Conservation (phyloP, 2,797 vertebrate genomes). For the Galago senegalensis region DNA sequence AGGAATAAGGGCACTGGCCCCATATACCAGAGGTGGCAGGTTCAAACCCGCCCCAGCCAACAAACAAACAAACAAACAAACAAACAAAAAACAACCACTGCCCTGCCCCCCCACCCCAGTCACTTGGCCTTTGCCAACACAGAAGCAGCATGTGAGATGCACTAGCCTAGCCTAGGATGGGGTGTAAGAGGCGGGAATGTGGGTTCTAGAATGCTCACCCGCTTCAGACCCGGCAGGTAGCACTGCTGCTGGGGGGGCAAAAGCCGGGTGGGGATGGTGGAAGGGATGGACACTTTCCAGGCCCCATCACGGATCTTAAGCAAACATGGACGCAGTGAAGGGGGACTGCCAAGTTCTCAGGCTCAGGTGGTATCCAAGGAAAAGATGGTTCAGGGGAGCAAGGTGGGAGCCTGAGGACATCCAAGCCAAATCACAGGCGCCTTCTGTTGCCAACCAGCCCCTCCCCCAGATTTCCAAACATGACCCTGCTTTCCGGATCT, state of each 20-base stretch:
- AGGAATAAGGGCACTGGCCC: too few species aligned
- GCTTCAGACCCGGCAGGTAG: not conserved
- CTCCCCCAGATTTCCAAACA: not conserved
- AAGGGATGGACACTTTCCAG: fast-evolving
- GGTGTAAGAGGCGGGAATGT: fast-evolving
- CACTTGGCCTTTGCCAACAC: not conserved
- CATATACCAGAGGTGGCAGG: too few species aligned
- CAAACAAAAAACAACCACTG: too few species aligned
- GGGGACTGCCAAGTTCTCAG: not conserved
- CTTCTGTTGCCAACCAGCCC: not conserved
- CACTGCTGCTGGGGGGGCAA: too few species aligned
- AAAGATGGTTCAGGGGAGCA: not conserved
- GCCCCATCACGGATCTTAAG: not conserved
- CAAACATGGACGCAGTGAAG: not conserved
- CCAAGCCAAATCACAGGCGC: not conserved
- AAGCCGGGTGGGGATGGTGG: not conserved
- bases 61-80: too few species aligned
- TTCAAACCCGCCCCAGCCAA: too few species aligned
- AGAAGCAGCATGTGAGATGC: not conserved
- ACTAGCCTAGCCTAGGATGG: too few species aligned
- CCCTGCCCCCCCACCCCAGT: too few species aligned
- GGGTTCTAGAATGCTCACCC: fast-evolving
- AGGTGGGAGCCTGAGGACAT: too few species aligned
- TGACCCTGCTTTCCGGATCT: not conserved
- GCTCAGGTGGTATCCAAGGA: not conserved